A percentile compares a stretch with the other conserved stretches of the same genome.
Conservation (phyloP, 2,113 vertebrate species). For the Phalacrocorax pelagicus region DNA sequence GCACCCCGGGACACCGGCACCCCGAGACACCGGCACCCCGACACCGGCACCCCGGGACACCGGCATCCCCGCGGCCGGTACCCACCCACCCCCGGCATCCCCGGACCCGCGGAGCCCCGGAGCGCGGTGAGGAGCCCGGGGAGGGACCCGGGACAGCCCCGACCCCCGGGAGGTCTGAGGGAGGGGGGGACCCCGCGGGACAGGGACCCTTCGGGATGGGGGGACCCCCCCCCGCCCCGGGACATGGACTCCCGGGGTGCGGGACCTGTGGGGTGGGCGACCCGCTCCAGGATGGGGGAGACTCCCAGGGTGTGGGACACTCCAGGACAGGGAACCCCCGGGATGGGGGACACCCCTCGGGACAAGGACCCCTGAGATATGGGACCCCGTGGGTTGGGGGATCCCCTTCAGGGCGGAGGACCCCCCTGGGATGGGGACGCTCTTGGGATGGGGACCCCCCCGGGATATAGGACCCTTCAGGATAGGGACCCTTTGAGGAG, state of each 20-base stretch:
- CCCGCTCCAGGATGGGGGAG: neutral
- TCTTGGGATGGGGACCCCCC: too few species aligned
- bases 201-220: neutral
- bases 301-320: neutral
- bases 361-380: neutral
- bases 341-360: neutral
- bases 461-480: neutral
- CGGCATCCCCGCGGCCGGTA: neutral
- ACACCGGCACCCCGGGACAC: neutral
- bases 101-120: neutral
- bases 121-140: neutral
- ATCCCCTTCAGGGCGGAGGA: too few species aligned
- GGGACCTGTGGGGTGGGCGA: neutral
- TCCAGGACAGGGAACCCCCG: too few species aligned
- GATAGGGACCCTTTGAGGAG: too few species aligned
- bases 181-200: neutral
- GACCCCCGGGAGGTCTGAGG: neutral
- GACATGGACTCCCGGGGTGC: neutral
- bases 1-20: too few species aligned
- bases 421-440: too few species aligned
- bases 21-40: neutral
- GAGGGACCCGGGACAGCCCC: neutral
- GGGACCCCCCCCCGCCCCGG: neutral
- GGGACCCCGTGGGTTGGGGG: neutral
- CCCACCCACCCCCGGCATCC: neutral